Conservation (phyloP, 2,113 vertebrate species). For the Speoplatyrhinus poulsoni region DNA sequence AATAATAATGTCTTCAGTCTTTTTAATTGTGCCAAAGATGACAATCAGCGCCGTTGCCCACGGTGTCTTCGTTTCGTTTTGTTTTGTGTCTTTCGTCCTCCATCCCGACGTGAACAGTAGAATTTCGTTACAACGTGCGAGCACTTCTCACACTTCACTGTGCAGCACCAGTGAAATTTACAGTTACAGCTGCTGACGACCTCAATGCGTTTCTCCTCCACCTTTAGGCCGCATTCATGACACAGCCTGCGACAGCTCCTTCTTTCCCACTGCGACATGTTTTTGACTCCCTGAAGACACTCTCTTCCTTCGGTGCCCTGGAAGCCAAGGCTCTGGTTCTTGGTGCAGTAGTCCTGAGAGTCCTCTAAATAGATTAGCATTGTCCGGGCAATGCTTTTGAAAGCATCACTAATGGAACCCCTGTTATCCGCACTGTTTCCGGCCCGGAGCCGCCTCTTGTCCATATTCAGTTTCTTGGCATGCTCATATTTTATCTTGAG, state of each 20-base stretch:
- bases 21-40: neutral
- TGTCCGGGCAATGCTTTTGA: slow-evolving; percentile 77
- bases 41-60: slow-evolving; percentile 61
- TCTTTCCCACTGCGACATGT: slow-evolving; percentile 80
- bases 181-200: slow-evolving; percentile 91
- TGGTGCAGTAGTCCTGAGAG: slow-evolving; percentile 91
- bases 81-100: slow-evolving; percentile 57
- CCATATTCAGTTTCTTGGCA: slow-evolving; percentile 90
- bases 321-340: slow-evolving; percentile 85
- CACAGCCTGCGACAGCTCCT: slow-evolving; percentile 88
- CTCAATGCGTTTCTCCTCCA: slow-evolving; percentile 81
- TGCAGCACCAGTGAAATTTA: slow-evolving; percentile 97
- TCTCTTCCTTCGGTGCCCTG: slow-evolving; percentile 91
- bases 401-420: slow-evolving; percentile 76
- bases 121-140: slow-evolving; percentile 83
- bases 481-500: slow-evolving; percentile 87
- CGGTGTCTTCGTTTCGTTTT: slow-evolving; percentile 65
- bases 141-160: slow-evolving; percentile 90
- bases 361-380: slow-evolving; percentile 92
- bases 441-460: slow-evolving; percentile 82
- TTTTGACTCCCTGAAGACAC: slow-evolving; percentile 83
- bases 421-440: slow-evolving; percentile 90
- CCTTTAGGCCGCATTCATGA: slow-evolving; percentile 85
- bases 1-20: slow-evolving; percentile 7
- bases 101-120: slow-evolving; percentile 78